These are phyloP conservation scores for Carettochelys insculpta DNA, from an alignment of 2,113 vertebrate species.

Conservation along the genomic window DNA sequence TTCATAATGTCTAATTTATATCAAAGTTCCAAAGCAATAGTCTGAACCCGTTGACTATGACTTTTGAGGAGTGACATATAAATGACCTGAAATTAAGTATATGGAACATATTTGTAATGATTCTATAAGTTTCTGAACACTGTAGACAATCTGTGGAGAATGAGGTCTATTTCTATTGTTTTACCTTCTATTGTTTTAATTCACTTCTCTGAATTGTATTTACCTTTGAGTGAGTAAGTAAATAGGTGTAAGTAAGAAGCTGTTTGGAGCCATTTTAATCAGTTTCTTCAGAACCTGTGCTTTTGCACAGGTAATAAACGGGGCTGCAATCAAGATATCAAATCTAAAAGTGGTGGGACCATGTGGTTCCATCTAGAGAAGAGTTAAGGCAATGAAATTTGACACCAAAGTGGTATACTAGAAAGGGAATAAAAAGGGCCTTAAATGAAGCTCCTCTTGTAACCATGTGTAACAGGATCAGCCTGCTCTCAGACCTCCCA, in stretches of 20 bases:
- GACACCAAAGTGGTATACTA: background rate
- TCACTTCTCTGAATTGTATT: background rate
- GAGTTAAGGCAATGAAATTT: background rate
- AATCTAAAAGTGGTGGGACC: background rate
- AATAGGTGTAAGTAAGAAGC: too few relatives aligned
- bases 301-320: background rate
- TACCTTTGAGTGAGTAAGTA: background rate
- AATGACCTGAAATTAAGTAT: slow-evolving; percentile 40
- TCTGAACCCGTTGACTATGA: slow-evolving; percentile 55
- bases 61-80: slow-evolving; percentile 46
- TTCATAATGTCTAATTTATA: slow-evolving; percentile 10
- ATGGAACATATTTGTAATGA: slow-evolving; percentile 66
- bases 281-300: too few relatives aligned
- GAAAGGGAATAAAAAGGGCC: background rate
- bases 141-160: background rate
- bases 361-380: background rate
- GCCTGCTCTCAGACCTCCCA: too few relatives aligned
- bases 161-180: too few relatives aligned
- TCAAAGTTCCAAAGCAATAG: background rate
- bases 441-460: background rate
- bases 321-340: background rate
- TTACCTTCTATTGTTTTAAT: background rate
- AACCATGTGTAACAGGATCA: too few relatives aligned
- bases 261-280: background rate
- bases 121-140: slow-evolving; percentile 54